Conservation (phyloP, 2,888 invertebrate genomes). For the Drosophila mimetica region DNA sequence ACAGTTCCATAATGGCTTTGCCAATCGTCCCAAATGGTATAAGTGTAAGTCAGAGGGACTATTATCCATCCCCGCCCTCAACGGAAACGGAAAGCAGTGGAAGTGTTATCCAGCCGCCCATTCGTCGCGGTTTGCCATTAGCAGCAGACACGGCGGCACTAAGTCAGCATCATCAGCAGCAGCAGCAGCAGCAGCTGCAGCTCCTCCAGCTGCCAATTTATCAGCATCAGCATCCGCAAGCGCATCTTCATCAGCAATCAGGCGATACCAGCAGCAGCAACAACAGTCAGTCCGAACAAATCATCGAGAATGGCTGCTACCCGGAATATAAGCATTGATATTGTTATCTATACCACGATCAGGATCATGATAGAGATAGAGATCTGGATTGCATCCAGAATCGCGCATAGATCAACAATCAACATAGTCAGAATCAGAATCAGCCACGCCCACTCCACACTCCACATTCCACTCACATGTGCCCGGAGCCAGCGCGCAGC, state of each 20-base stretch:
- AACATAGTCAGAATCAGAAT: too few relatives aligned
- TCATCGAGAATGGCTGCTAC: constrained; percentile 88
- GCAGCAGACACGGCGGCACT: constrained; percentile 71
- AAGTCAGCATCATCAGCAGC: constrained; percentile 68
- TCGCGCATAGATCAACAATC: constrained; percentile 7
- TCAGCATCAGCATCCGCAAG: constrained; percentile 58
- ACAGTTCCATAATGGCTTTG: constrained; percentile 80
- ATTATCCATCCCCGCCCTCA: constrained; percentile 85
- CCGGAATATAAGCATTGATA: constrained; percentile 92
- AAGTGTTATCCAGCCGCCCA: constrained; percentile 84
- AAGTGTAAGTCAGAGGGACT: constrained; percentile 85
- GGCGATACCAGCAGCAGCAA: constrained; percentile 84
- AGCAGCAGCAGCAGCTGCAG: constrained; percentile 72
- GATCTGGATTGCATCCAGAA: background rate
- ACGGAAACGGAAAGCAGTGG: constrained; percentile 86
- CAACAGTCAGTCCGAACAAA: constrained; percentile 85
- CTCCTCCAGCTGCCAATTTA: constrained; percentile 56
- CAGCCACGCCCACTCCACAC: constrained; percentile 22
- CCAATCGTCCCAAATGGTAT: constrained; percentile 84
- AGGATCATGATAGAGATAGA: too few relatives aligned
- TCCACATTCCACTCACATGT: constrained; percentile 24
- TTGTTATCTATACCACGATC: constrained; percentile 56
- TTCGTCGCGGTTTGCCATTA: constrained; percentile 75
- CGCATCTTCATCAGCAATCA: constrained; percentile 80
- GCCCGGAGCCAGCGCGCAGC: constrained; percentile 23